These are phyloP conservation scores for Brachionus calyciflorus DNA, from an alignment of 1,140 invertebrate species.

Conservation along the genomic window DNA sequence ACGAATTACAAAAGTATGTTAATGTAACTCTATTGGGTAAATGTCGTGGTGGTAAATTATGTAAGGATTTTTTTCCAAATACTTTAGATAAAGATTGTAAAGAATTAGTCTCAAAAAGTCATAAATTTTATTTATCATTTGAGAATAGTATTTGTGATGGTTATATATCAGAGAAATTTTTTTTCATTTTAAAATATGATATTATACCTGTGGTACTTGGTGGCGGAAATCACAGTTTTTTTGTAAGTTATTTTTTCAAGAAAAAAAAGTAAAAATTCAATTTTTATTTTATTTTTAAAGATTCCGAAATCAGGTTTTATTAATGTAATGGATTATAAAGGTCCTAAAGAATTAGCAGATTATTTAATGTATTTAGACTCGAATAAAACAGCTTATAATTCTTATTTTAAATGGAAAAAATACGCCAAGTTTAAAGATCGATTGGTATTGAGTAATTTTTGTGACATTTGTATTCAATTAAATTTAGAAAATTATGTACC, in stretches of 20 bases:
- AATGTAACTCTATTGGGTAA: background rate
- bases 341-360: constrained; percentile 47
- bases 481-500: constrained; percentile 1
- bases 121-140: constrained; percentile 48
- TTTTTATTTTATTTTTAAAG: background rate
- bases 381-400: background rate
- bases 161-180: constrained; percentile 49
- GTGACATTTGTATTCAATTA: constrained; percentile 16
- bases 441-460: background rate
- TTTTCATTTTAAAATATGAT: background rate
- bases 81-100: background rate
- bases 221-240: constrained; percentile 26
- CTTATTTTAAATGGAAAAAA: too few species aligned
- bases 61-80: background rate
- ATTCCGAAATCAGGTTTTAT: constrained; percentile 31
- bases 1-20: background rate
- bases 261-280: background rate
- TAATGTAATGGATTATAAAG: constrained; percentile 46
- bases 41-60: background rate
- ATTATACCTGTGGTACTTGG: constrained; percentile 48
- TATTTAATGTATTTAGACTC: constrained; percentile 46
- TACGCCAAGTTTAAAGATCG: background rate
- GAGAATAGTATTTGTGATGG: constrained; percentile 48
- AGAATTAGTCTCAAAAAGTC: background rate
- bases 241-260: background rate